phyloP scores from a whole-genome alignment of 2,888 invertebrate species.

The Leucozona laternaria region DNA sequence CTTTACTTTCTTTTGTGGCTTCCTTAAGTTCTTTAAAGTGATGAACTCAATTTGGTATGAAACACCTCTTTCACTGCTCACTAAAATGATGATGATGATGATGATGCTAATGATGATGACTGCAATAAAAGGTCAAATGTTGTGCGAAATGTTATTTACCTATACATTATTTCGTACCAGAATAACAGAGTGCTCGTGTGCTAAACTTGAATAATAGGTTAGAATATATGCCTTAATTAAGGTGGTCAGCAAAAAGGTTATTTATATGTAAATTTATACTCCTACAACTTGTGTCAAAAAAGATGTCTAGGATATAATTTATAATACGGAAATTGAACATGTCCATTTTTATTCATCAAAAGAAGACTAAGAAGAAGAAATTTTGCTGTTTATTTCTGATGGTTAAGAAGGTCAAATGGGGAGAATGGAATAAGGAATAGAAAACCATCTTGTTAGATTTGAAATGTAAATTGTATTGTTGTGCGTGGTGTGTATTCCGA shows the following conservation, averaged over 20 bases:
- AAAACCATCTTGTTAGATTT: constrained; percentile 3
- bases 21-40: constrained; percentile 60
- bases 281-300: not conserved
- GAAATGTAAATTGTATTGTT: not conserved
- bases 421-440: not conserved
- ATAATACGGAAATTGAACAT: constrained; percentile 37
- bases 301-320: constrained; percentile 8
- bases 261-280: constrained; percentile 7
- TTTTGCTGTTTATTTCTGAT: constrained; percentile 5
- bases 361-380: constrained; percentile 20
- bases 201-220: constrained; percentile 40
- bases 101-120: constrained; percentile 45
- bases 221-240: constrained; percentile 66
- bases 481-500: not conserved
- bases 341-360: constrained; percentile 57
- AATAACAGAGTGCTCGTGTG: constrained; percentile 30
- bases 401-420: not conserved
- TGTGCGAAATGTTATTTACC: constrained; percentile 65
- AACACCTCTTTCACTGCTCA: constrained; percentile 24
- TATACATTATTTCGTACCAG: constrained; percentile 1
- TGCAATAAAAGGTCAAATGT: constrained; percentile 67
- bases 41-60: constrained; percentile 33
- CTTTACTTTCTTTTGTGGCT: constrained; percentile 35
- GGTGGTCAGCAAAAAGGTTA: constrained; percentile 40
- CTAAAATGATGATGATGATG: constrained; percentile 5